phyloP scores from a whole-genome alignment of 2,888 invertebrate genomes.

The Ischnura elegans region DNA sequence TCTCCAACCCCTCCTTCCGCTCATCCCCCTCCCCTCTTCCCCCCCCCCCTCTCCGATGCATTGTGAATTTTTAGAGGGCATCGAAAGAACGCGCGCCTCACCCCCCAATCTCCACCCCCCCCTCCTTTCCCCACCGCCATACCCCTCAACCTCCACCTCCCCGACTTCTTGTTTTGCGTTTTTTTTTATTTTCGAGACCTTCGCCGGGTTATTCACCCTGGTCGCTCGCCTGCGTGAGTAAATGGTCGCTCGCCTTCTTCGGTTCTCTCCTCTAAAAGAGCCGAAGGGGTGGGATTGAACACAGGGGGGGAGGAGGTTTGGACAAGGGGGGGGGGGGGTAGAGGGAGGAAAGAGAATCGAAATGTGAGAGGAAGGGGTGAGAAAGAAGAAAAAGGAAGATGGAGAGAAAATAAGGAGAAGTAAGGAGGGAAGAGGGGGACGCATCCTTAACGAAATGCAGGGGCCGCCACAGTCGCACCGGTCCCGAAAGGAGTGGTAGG shows the following conservation, averaged over 20 bases:
- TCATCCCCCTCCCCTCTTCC: not conserved
- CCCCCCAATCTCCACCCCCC: not conserved
- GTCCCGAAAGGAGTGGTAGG: not conserved
- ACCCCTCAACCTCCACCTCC: not conserved
- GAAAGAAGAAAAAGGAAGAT: not conserved
- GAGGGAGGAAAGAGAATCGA: not conserved
- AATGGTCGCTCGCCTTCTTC: conserved; percentile 56
- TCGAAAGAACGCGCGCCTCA: not conserved
- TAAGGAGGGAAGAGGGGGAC: conserved; percentile 23
- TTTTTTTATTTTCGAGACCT: conserved; percentile 66
- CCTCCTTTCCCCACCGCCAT: not conserved
- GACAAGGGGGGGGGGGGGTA: not conserved
- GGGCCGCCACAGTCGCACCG: conserved; percentile 6
- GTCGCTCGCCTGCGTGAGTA: conserved; percentile 63
- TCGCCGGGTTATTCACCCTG: conserved; percentile 64
- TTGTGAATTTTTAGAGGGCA: conserved; percentile 55
- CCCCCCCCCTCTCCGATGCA: not conserved
- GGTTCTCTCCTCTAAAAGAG: conserved; percentile 11
- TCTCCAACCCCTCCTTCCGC: not conserved
- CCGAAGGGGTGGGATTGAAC: not conserved
- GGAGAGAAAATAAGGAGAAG: not conserved
- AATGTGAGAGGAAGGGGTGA: not conserved
- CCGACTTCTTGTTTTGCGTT: conserved; percentile 65
- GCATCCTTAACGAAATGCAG: conserved; percentile 33
- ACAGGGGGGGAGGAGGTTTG: not conserved